These are phyloP conservation scores for Stratiomys singularior DNA, from an alignment of 2,888 invertebrate genomes.

Conservation along the genomic window DNA sequence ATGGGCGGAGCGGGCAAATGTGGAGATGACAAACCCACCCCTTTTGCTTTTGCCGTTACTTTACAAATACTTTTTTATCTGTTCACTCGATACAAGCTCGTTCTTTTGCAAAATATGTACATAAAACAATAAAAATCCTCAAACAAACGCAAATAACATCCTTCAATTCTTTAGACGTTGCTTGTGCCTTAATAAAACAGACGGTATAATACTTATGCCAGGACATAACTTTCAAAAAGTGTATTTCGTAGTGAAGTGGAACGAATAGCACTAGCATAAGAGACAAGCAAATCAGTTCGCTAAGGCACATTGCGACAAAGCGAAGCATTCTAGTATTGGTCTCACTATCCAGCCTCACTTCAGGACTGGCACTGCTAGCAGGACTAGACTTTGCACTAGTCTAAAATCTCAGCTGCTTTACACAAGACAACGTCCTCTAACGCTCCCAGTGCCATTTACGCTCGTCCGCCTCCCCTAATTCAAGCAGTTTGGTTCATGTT, in stretches of 20 bases:
- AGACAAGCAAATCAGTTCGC: not conserved
- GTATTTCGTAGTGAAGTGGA: conserved; percentile 1
- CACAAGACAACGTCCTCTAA: not conserved
- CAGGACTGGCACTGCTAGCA: not conserved
- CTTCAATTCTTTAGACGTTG: conserved; percentile 17
- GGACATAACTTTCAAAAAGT: conserved; percentile 30
- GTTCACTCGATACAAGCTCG: not conserved
- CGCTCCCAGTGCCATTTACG: not conserved
- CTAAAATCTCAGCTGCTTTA: conserved; percentile 11
- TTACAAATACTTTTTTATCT: not conserved
- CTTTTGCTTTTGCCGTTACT: not conserved
- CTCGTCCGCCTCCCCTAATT: not conserved
- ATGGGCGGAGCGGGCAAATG: not conserved
- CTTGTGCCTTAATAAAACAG: conserved; percentile 32
- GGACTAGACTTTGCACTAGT: conserved; percentile 2
- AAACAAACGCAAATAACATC: conserved; percentile 39
- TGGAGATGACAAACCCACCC: not conserved
- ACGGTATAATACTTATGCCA: conserved; percentile 36
- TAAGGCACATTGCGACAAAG: not conserved
- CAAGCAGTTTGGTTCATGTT: not conserved
- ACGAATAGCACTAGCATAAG: not conserved
- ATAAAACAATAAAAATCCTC: conserved; percentile 42
- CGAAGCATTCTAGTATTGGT: not conserved
- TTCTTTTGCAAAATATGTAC: conserved; percentile 27
- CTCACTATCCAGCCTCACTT: not conserved